A percentile compares a stretch with the other conserved stretches of the same genome.
These are phyloP conservation scores for Acyrthosiphon pisum DNA, from an alignment of 1,140 invertebrate genomes.

Conservation along the genomic window DNA sequence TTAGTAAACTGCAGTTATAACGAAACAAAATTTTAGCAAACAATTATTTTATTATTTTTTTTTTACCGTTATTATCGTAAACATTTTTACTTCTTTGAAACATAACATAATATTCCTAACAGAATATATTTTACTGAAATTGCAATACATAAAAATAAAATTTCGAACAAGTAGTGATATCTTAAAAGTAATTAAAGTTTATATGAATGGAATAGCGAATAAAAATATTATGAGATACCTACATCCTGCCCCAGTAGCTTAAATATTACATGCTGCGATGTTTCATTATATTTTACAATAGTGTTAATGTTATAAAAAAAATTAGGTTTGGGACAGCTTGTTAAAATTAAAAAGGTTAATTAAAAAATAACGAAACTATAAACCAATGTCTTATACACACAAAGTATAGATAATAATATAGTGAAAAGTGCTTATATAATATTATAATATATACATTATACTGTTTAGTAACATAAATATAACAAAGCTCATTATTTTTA, in stretches of 20 bases:
- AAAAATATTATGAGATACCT: neutral
- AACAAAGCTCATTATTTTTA: constrained; percentile 35
- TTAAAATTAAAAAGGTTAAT: constrained; percentile 9
- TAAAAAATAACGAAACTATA: constrained; percentile 7
- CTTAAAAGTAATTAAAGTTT: neutral
- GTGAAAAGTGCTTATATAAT: neutral
- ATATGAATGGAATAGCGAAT: neutral
- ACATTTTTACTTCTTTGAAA: neutral
- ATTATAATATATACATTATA: no score
- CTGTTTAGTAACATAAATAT: constrained; percentile 21
- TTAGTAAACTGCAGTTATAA: neutral
- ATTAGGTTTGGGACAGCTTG: neutral
- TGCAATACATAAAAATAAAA: neutral
- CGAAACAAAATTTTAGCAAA: neutral
- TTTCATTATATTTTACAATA: neutral
- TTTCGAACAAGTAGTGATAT: neutral
- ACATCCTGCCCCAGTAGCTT: neutral
- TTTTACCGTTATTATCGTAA: no score
- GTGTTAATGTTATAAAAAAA: neutral
- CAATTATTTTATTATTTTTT: no score
- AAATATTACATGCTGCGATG: no score
- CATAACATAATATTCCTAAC: neutral
- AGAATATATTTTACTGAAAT: neutral
- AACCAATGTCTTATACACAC: neutral
- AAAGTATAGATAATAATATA: neutral